Percentiles rank a stretch among this genome's conserved stretches.
phyloP scores from a whole-genome alignment of 2,797 vertebrate genomes.

The Glyptemys insculpta region DNA sequence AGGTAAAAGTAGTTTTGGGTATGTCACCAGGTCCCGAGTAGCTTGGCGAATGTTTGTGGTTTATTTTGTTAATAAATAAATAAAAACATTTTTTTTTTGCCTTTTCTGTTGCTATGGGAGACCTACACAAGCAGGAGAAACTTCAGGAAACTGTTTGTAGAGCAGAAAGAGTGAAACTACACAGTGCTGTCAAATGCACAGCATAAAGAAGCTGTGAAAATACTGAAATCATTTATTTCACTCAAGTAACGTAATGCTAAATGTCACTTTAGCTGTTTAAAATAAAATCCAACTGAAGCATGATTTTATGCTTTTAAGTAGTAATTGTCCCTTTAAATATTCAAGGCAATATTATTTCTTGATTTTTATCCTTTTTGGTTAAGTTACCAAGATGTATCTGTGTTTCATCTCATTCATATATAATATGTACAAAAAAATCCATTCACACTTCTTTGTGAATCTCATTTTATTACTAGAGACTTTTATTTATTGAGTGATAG shows the following conservation, averaged over 20 bases:
- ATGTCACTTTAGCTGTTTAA: slow-evolving; percentile 46
- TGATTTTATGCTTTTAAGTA: slow-evolving; percentile 41
- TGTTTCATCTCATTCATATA: background rate
- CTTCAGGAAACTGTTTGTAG: slow-evolving; percentile 55
- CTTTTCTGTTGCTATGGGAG: slow-evolving; percentile 28
- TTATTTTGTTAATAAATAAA: background rate
- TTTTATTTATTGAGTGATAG: background rate
- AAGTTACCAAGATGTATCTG: background rate
- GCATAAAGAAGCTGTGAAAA: slow-evolving; percentile 43
- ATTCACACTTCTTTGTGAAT: background rate
- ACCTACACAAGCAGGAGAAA: slow-evolving; percentile 55
- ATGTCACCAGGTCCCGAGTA: background rate
- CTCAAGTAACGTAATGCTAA: slow-evolving; percentile 25
- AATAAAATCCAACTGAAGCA: slow-evolving; percentile 21
- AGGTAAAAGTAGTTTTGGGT: background rate
- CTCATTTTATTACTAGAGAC: slow-evolving; percentile 5
- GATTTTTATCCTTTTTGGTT: background rate
- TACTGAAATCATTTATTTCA: background rate
- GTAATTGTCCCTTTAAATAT: slow-evolving; percentile 11
- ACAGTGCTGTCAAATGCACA: slow-evolving; percentile 59
- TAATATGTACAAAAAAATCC: background rate
- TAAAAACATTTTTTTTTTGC: background rate
- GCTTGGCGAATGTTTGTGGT: background rate
- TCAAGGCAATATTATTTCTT: background rate
- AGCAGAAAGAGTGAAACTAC: slow-evolving; percentile 56